Evolutionary conservation across 2,113 vertebrate species (phyloP).

Genomic region (Equus przewalskii): DNA sequence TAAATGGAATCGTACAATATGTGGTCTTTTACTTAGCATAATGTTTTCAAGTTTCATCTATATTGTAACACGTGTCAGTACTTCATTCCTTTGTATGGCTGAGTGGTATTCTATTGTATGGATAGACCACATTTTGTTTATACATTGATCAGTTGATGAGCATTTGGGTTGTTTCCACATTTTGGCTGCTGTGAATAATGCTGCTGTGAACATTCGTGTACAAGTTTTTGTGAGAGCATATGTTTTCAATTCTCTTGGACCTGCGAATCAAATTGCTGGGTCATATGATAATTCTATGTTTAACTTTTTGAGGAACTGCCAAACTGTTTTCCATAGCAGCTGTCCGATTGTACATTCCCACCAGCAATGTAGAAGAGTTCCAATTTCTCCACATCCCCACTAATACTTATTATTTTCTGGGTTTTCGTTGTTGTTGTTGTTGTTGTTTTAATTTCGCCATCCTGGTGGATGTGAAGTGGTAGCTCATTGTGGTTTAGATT

Average conservation of each 20-base stretch:
- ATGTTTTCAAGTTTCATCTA: not conserved
- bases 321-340: slow-evolving; percentile 46
- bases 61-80: not conserved
- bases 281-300: slow-evolving; percentile 62
- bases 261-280: slow-evolving; percentile 39
- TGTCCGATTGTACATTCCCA: not conserved
- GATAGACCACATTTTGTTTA: slow-evolving; percentile 7
- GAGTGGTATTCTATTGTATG: slow-evolving; percentile 13
- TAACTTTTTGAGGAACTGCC: slow-evolving; percentile 64
- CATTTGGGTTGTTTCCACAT: slow-evolving; percentile 17
- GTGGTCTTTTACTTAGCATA: not conserved
- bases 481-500: slow-evolving; percentile 11
- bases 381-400: not conserved
- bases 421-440: not conserved
- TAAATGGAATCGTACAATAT: not conserved
- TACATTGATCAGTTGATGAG: not conserved
- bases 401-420: not conserved
- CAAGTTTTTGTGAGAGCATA: slow-evolving; percentile 35
- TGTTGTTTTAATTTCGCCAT: not conserved
- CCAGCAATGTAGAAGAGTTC: slow-evolving; percentile 12
- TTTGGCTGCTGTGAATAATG: slow-evolving; percentile 37
- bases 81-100: slow-evolving; percentile 34
- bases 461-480: not conserved
- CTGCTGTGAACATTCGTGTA: not conserved
- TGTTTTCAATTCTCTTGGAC: slow-evolving; percentile 55